phyloP scores from a whole-genome alignment of 1,140 invertebrate species.

The Drosophila sechellia region DNA sequence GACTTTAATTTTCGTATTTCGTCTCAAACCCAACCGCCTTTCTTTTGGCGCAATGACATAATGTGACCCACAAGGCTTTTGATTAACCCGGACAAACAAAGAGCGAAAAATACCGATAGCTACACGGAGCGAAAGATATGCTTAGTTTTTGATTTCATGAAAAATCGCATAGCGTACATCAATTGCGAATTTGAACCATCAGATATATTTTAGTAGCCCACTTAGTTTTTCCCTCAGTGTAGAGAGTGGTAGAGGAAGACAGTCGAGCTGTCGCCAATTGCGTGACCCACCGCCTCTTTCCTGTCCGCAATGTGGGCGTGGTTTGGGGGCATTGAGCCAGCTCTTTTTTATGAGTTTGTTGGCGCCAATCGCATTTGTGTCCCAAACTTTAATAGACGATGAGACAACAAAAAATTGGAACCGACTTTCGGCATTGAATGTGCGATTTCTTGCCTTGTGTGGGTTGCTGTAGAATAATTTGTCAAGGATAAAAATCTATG shows the following conservation, averaged over 20 bases:
- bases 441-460: not conserved
- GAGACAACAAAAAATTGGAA: constrained; percentile 43
- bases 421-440: constrained; percentile 12
- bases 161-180: not conserved
- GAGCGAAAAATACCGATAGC: not conserved
- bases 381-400: constrained; percentile 55
- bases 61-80: constrained; percentile 56
- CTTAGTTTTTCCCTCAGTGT: not conserved
- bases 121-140: constrained; percentile 2
- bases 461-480: constrained; percentile 24
- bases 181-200: not conserved
- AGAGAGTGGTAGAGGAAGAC: not conserved
- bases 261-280: constrained; percentile 43
- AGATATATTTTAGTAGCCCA: too few relatives aligned
- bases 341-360: constrained; percentile 68
- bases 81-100: constrained; percentile 43
- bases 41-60: constrained; percentile 55
- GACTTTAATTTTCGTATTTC: constrained; percentile 64
- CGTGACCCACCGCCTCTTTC: constrained; percentile 25
- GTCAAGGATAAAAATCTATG: constrained; percentile 18
- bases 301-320: constrained; percentile 26
- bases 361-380: constrained; percentile 67
- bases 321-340: constrained; percentile 31
- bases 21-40: constrained; percentile 13
- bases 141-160: not conserved